These are phyloP conservation scores for Zophobas atratus DNA, from an alignment of 1,140 invertebrate species.

Conservation along the genomic window DNA sequence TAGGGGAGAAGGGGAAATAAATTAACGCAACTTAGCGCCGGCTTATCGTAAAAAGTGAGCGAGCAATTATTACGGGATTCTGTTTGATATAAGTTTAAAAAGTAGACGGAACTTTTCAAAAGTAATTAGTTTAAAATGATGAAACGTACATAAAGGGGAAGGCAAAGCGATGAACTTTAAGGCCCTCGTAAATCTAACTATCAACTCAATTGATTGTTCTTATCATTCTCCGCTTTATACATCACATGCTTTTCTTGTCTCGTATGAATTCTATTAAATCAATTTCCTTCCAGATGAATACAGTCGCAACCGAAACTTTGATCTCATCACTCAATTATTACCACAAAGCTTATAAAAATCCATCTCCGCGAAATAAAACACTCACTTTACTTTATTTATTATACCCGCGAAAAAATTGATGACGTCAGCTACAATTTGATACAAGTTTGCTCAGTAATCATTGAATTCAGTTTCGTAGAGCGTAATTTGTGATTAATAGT, in stretches of 20 bases:
- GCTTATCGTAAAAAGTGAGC: constrained; percentile 29
- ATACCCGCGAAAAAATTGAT: no score
- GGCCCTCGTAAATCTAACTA: constrained; percentile 9
- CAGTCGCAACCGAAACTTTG: background rate
- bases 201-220: constrained; percentile 20
- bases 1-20: constrained; percentile 30
- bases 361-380: no score
- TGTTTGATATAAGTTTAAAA: constrained; percentile 36
- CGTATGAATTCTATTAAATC: background rate
- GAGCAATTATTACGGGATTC: constrained; percentile 37
- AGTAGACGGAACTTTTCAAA: constrained; percentile 33
- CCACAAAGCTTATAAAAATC: no score
- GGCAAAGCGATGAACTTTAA: constrained; percentile 15
- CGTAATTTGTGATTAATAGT: no score
- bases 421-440: no score
- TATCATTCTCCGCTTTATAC: constrained; percentile 11
- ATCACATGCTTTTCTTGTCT: background rate
- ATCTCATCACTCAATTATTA: background rate
- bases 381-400: no score
- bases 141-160: constrained; percentile 25
- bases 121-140: constrained; percentile 34
- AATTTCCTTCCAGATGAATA: background rate
- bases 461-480: no score
- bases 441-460: no score
- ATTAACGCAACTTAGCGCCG: constrained; percentile 32